phyloP scores from a whole-genome alignment of 2,113 vertebrate species.

The Junco hyemalis region DNA sequence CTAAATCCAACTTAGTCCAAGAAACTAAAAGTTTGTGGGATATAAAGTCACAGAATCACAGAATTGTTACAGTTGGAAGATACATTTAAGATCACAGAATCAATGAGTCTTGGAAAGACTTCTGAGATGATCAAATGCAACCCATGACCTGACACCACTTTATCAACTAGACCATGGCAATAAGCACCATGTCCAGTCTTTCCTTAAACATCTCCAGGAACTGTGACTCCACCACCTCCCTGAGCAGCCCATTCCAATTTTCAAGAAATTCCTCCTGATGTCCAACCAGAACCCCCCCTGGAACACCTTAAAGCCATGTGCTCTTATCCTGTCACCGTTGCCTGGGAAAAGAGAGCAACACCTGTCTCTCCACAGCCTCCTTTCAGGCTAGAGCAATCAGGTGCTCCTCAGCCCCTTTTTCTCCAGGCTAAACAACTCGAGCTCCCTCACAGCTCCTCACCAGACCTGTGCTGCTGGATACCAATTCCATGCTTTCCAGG shows the following conservation, averaged over 20 bases:
- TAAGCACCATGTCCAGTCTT: not conserved
- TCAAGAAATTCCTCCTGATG: not conserved
- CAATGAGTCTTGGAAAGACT: not conserved
- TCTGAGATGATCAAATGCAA: not conserved
- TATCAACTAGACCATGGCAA: not conserved
- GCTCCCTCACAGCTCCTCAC: not conserved
- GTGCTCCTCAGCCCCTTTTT: too few relatives aligned
- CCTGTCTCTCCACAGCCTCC: not conserved
- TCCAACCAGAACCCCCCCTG: not conserved
- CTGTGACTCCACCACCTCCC: not conserved
- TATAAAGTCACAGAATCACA: not conserved
- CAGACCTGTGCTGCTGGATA: not conserved
- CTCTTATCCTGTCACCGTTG: not conserved
- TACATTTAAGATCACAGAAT: not conserved
- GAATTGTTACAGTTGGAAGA: not conserved
- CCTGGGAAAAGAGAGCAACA: not conserved
- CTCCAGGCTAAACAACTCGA: not conserved
- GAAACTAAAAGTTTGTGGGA: not conserved
- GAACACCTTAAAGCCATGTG: not conserved
- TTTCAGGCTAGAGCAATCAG: not conserved
- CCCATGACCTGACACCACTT: not conserved
- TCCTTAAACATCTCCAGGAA: not conserved
- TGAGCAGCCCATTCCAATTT: not conserved
- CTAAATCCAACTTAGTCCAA: not conserved
- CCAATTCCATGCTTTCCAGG: not conserved